Base-by-base conservation (phyloP, 2,797 vertebrate genomes). In the Pogoniulus pusillus region DNA sequence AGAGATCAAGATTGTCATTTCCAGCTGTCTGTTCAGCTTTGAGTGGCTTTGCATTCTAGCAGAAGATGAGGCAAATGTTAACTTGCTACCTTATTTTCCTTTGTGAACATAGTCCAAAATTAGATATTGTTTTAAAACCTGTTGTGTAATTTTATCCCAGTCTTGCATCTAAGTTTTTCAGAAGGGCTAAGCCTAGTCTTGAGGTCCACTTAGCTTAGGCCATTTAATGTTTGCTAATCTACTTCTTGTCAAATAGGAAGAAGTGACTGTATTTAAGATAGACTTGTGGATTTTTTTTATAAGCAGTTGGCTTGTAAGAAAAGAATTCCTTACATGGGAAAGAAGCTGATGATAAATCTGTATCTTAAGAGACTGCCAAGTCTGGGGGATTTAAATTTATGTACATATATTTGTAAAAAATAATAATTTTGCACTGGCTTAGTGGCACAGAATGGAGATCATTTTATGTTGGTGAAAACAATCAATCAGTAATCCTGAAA, bases 381-480 rank as follows among this genome's bases (percentile, higher is more conserved):
- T 39, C n/a, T 54, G n/a, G 77, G 55, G 64, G 17, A 58, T 86
- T 63, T 85, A 43, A 29, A 69, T 76, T 76, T 89, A 39, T 17
- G 13, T 6, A n/a, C 7, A 8, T 30, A 63, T 20, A 62, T 12
- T 39, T 29, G 26, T 41, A 41, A 24, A 57, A 29, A 51, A 49
- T 22, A 53, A 53, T 60, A 4, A 91, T 82, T 81, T 37, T 77
- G 68, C 35, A 34, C 60, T 91, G 70, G 55, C 54, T 78, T 75
- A 58, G 34, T 82, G 66, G 80, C 51, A 83, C 53, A 72, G 90
- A 96, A 90, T 49, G 29, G 83, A 59, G 76, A 55, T 60, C 30
- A 51, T 59, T 95, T 83, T 92, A 43, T 75, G 72, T 71, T 85
- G 78, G 75, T 94, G 85, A 83, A 85, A 96, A 82, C 87, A 66